Evolutionary conservation across 2,113 vertebrate genomes (phyloP), one percentile per base, ranked within the genome.

Genomic region (Mionectes macconnelli): DNA sequence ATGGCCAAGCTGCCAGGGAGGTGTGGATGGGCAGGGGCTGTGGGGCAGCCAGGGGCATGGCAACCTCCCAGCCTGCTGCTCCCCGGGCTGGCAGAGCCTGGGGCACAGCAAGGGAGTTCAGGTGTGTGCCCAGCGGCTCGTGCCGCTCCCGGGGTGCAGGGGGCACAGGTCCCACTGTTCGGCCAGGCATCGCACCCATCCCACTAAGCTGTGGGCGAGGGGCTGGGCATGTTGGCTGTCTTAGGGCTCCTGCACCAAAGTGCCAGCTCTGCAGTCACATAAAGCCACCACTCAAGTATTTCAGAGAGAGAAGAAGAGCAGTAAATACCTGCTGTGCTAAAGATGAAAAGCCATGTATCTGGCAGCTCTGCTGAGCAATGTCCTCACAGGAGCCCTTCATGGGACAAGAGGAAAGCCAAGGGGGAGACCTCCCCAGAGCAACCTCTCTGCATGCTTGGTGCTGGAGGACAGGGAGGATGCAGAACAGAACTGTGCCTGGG

Each of bases 121-220:
- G 31, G 12, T 5, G 31, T 15, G 45, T 4, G 12, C 18, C 68
- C 57, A 7, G 33, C 2, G 2, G 42, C 49, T 39, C 31, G 13
- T 8, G 22, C 57, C 7, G 24, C 42, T 30, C 50, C 60, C 8
- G 31, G 42, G 40, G 23, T 1, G 4, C 14, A 7, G 14, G 3
- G 28, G 35, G 19, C 24, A 31, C 49, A 42, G 25, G 44, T 67
- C 45, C 60, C 39, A 33, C 25, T 8, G 4, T 37, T 35, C 1
- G 6, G 20, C 17, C 57, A 18, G 30, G 68, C 44, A 57, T 27
- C 6, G 3, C 52, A 56, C 40, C 40, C 22, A 13, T 16, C 2
- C 12, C 14, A 16, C 30, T 4, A 30, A 30, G 9, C 55, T 4
- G 2, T 1, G 0, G 40, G 39, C 5, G 1, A n/a, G 19, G 42